A percentile compares a stretch with the other conserved stretches of the same genome.
These are phyloP conservation scores for Spialia ferax DNA, from an alignment of 2,888 invertebrate species.

Conservation along the genomic window DNA sequence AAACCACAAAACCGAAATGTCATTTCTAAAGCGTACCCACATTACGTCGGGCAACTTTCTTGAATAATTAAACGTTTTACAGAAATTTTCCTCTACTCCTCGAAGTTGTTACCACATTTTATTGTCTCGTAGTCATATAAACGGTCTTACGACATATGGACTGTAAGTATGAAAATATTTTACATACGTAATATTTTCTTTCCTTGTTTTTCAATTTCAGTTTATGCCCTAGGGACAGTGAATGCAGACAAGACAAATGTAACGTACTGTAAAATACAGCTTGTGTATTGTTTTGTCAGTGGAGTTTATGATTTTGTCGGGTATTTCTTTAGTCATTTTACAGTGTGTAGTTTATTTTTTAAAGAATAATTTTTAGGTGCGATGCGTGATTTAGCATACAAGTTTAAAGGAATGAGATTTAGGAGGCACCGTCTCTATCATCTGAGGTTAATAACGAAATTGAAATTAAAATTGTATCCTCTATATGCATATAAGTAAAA, in stretches of 20 bases:
- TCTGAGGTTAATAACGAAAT: no score
- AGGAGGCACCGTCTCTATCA: no score
- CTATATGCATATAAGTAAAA: no score
- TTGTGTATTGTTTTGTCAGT: constrained; percentile 16
- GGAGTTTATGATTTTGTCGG: neutral
- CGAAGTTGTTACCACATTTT: neutral
- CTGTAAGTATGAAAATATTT: neutral
- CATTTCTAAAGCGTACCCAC: no score
- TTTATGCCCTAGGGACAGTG: constrained; percentile 6
- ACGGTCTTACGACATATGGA: neutral
- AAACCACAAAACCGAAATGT: no score
- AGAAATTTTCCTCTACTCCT: neutral
- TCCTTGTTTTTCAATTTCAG: neutral
- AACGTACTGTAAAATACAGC: constrained; percentile 17
- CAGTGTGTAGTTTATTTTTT: neutral
- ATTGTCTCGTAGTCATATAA: neutral
- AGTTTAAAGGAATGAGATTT: no score
- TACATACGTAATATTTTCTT: neutral
- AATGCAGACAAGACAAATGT: constrained; percentile 24
- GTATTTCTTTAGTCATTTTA: neutral
- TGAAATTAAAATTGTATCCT: no score
- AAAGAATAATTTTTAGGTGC: neutral
- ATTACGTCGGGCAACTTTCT: no score
- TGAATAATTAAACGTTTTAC: no score
- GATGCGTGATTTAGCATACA: neutral